Conservation (phyloP, 2,888 invertebrate species). For the Chalcosyrphus nemorum region DNA sequence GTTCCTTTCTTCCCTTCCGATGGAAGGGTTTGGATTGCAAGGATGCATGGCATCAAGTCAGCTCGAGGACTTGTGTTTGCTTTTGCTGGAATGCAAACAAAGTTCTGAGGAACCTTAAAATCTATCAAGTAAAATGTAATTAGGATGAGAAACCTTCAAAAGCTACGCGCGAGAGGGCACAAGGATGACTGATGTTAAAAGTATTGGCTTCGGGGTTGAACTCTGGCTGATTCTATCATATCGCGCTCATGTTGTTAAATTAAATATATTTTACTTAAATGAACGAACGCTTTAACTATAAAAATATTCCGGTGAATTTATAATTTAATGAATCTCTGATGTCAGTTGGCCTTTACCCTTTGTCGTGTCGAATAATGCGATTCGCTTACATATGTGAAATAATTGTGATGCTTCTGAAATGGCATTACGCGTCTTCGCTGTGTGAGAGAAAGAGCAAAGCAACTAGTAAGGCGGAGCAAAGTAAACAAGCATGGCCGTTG, state of each 20-base stretch:
- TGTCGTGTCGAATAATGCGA: slow-evolving; percentile 28
- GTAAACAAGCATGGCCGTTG: slow-evolving; percentile 82
- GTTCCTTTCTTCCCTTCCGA: slow-evolving; percentile 43
- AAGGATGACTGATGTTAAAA: background rate
- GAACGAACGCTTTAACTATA: background rate
- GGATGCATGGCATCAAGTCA: slow-evolving; percentile 59
- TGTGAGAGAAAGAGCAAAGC: slow-evolving; percentile 57
- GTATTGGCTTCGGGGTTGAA: background rate
- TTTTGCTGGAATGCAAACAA: slow-evolving; percentile 55
- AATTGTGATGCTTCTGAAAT: slow-evolving; percentile 41
- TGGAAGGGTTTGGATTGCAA: slow-evolving; percentile 45
- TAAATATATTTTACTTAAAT: background rate
- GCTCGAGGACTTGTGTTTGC: slow-evolving; percentile 52
- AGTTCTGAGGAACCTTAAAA: slow-evolving; percentile 70
- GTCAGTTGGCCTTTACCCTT: slow-evolving; percentile 20
- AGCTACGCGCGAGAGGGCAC: background rate
- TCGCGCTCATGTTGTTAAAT: background rate
- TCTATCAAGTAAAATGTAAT: slow-evolving; percentile 81
- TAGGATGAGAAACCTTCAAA: slow-evolving; percentile 76
- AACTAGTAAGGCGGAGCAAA: slow-evolving; percentile 80
- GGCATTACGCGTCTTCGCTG: slow-evolving; percentile 1
- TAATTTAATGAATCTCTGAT: slow-evolving; percentile 14
- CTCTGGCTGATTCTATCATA: background rate
- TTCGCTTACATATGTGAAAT: slow-evolving; percentile 38
- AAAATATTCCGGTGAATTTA: slow-evolving; percentile 14